These are phyloP conservation scores for Drosophila fulvimacula DNA, from an alignment of 2,888 invertebrate species.

Conservation along the genomic window DNA sequence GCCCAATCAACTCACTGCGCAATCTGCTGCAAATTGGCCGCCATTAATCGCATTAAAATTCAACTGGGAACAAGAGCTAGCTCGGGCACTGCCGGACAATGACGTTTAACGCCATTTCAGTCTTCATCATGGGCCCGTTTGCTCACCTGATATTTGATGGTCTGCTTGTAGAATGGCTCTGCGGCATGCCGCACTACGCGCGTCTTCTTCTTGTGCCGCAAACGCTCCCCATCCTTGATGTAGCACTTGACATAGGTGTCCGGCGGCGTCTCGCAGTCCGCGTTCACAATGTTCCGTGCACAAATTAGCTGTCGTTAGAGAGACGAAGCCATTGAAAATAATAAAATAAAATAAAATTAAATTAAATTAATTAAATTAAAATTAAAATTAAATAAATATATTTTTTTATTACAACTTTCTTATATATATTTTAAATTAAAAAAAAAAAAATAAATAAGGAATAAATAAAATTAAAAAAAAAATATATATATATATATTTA, in stretches of 20 bases:
- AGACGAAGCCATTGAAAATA: neutral
- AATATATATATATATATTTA: too few species aligned
- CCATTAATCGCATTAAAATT: conserved; percentile 69
- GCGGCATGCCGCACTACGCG: conserved; percentile 92
- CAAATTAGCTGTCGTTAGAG: conserved; percentile 86
- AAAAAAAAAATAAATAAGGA: too few species aligned
- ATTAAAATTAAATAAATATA: too few species aligned
- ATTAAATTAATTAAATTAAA: too few species aligned
- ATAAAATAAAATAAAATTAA: too few species aligned
- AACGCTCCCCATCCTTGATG: conserved; percentile 93
- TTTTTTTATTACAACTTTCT: too few species aligned
- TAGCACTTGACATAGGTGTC: conserved; percentile 98
- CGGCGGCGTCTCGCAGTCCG: conserved; percentile 90
- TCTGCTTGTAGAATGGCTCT: conserved; percentile 95
- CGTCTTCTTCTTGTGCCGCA: conserved; percentile 96
- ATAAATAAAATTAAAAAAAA: too few species aligned
- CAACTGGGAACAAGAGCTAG: conserved; percentile 25
- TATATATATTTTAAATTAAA: too few species aligned
- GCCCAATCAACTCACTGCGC: conserved; percentile 3
- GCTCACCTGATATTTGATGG: conserved; percentile 91
- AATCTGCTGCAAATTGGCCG: conserved; percentile 36
- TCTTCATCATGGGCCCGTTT: conserved; percentile 30
- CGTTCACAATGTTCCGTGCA: conserved; percentile 89
- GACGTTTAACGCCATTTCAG: conserved; percentile 22
- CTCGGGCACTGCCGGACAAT: neutral